Percentiles rank a stretch among this genome's conserved stretches.
Evolutionary conservation across 2,888 invertebrate genomes (phyloP).

Genomic region (Oeneis ivallda): DNA sequence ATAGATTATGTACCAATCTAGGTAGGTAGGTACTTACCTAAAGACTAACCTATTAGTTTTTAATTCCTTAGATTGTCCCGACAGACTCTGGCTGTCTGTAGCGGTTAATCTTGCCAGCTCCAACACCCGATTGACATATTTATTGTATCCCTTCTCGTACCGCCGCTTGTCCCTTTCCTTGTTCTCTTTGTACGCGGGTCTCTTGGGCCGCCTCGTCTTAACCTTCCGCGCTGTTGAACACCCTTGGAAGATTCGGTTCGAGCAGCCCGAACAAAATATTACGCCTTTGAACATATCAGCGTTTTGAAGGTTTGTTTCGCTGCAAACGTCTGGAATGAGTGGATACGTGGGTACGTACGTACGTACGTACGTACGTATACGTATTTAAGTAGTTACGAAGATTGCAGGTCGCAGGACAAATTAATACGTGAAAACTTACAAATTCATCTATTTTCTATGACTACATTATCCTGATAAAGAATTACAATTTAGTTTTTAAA

Average conservation of each 20-base stretch:
- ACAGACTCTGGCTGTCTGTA: conserved; percentile 21
- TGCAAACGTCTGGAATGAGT: conserved; percentile 60
- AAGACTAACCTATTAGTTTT: conserved; percentile 22
- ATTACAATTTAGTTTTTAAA: no score
- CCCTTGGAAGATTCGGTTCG: conserved; percentile 64
- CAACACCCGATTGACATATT: conserved; percentile 28
- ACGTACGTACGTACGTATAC: no score
- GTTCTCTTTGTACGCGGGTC: conserved; percentile 15
- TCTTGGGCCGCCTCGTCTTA: conserved; percentile 43
- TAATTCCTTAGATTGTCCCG: conserved; percentile 26
- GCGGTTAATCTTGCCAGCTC: conserved; percentile 28
- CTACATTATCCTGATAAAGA: no score
- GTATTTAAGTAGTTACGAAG: no score
- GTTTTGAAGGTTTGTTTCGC: conserved; percentile 59
- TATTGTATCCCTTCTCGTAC: not conserved
- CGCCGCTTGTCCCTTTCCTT: not conserved
- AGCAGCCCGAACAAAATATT: conserved; percentile 65
- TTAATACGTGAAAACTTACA: no score
- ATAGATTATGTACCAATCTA: no score
- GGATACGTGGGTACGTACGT: no score
- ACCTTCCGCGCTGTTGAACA: conserved; percentile 55
- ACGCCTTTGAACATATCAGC: conserved; percentile 69
- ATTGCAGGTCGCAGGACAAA: no score
- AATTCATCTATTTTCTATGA: no score
- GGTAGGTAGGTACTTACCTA: not conserved